phyloP scores from a whole-genome alignment of 2,797 vertebrate species.

The Hafferia zeledoni region DNA sequence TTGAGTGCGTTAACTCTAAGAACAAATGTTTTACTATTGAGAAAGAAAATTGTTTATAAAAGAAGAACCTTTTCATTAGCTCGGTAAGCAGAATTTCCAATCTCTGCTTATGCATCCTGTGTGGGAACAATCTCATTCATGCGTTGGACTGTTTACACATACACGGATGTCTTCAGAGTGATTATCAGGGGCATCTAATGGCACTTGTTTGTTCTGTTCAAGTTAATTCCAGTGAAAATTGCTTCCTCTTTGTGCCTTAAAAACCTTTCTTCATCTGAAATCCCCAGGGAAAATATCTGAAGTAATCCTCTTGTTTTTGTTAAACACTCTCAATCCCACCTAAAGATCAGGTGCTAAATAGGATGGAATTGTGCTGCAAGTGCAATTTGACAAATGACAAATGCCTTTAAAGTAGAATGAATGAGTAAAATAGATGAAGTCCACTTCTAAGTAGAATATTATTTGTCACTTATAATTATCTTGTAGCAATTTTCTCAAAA shows the following conservation, averaged over 20 bases:
- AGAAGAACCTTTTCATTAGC: background rate
- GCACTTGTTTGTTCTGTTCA: constrained; percentile 8
- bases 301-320: constrained; percentile 34
- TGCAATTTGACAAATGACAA: background rate
- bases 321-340: background rate
- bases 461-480: background rate
- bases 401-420: background rate
- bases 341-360: constrained; percentile 15
- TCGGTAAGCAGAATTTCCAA: background rate
- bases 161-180: background rate
- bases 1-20: background rate
- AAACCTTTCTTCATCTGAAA: constrained; percentile 22
- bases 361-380: background rate
- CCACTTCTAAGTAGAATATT: background rate
- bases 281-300: constrained; percentile 6
- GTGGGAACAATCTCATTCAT: background rate
- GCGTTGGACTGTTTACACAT: background rate
- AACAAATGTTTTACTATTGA: background rate
- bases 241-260: constrained; percentile 15
- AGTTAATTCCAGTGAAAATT: constrained; percentile 44
- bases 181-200: background rate
- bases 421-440: background rate
- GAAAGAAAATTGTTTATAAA: background rate
- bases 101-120: background rate
- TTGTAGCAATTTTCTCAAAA: background rate